Evolutionary conservation across 2,797 vertebrate genomes (phyloP), one percentile per base, ranked within the genome.

Genomic region (Myotis planiceps): DNA sequence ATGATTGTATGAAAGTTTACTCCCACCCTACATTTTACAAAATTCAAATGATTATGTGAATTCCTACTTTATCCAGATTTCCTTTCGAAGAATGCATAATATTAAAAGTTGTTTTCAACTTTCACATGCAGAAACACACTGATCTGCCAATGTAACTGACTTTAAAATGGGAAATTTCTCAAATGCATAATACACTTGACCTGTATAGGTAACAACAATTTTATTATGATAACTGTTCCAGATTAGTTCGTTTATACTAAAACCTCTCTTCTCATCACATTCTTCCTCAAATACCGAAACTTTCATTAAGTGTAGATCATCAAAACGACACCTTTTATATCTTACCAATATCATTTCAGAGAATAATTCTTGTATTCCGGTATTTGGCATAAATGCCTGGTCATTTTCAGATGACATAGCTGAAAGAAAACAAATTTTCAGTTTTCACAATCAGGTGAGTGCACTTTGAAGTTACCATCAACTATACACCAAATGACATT

Each of bases 391-490:
- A 6, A 94, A 58, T 21, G 25, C n/a, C 39, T 78, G 68, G 4
- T 9, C 12, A 32, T 66, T 37, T 29, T 94, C 13, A 82, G 89
- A 69, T 71, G 55, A 85, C 47, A 85, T 0, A 25, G 10, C 88
- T 94, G 88, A 95, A 92, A 94, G 76, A 78, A 80, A 65, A 49
- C 12, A 88, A 45, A 39, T 66, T 45, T 49, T 66, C 18, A 84
- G 18, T 83, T 34, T 39, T 14, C 15, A 71, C 2, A 80, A 9
- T 55, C 34, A 63, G 16, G 34, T 39, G 37, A 37, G 37, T 37
- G 37, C 37, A 37, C 37, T 37, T 37, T 37, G 37, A 37, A 37
- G 39, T 86, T 79, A 32, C 29, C 12, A 13, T 99, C 23, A 74
- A 47, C 19, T 47, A 60, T n/a, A 13, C 34, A 51, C 21, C 23